A percentile compares a stretch with the other conserved stretches of the same genome.
Conservation (phyloP, 2,888 invertebrate genomes). For the Labia minor region DNA sequence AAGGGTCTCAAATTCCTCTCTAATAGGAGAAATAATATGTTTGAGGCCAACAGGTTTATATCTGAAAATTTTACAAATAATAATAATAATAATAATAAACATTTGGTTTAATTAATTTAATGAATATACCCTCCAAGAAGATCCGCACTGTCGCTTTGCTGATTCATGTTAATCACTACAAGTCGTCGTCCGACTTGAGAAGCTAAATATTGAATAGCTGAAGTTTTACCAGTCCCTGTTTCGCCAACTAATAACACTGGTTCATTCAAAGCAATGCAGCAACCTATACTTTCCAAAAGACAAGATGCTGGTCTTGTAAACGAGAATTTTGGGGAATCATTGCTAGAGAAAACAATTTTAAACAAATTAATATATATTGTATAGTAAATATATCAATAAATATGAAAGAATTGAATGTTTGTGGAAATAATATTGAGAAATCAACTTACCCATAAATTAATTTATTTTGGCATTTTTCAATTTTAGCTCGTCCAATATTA, state of each 20-base stretch:
- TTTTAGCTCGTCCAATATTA: slow-evolving; percentile 56
- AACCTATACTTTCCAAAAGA: slow-evolving; percentile 77
- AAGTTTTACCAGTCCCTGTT: slow-evolving; percentile 97
- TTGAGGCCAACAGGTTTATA: slow-evolving; percentile 89
- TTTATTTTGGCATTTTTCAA: not conserved
- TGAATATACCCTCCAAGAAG: slow-evolving; percentile 79
- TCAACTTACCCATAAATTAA: not conserved
- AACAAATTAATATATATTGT: not conserved
- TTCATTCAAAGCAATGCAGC: slow-evolving; percentile 70
- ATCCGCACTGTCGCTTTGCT: slow-evolving; percentile 95
- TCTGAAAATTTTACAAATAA: slow-evolving; percentile 33
- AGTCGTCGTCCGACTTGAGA: slow-evolving; percentile 72
- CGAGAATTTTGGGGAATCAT: slow-evolving; percentile 50
- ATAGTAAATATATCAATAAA: not conserved
- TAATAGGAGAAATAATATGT: slow-evolving; percentile 68
- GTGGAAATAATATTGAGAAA: not conserved
- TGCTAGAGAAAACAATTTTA: not conserved
- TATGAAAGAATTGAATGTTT: not conserved
- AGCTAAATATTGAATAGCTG: slow-evolving; percentile 84
- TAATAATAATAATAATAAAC: not conserved
- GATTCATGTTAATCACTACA: slow-evolving; percentile 95
- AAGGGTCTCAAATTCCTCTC: slow-evolving; percentile 68
- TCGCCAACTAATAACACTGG: slow-evolving; percentile 93
- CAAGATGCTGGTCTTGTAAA: slow-evolving; percentile 72
- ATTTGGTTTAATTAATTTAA: not conserved